Evolutionary conservation across 2,113 vertebrate species (phyloP).

Genomic region (Camelus bactrianus): DNA sequence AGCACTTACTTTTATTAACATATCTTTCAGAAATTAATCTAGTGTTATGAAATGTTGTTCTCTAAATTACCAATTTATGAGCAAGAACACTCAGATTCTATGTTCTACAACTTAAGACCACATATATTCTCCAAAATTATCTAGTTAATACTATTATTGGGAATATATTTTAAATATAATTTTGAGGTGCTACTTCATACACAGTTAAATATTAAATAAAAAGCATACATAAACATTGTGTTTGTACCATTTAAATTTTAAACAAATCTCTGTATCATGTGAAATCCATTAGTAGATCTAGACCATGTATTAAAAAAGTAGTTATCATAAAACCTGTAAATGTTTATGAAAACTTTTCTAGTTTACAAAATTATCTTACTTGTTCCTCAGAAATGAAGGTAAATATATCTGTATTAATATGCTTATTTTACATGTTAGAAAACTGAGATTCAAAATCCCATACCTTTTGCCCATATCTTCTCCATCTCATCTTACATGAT

Average conservation of each 20-base stretch:
- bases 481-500: background rate
- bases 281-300: background rate
- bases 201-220: slow-evolving; percentile 4
- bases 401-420: background rate
- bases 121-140: background rate
- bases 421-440: background rate
- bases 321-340: background rate
- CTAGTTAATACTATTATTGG: background rate
- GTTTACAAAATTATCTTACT: background rate
- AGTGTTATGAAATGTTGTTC: background rate
- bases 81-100: background rate
- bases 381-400: background rate
- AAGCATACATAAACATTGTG: background rate
- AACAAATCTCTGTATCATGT: background rate
- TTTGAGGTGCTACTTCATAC: background rate
- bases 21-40: slow-evolving; percentile 32
- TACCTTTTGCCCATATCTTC: background rate
- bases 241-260: slow-evolving; percentile 32
- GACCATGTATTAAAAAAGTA: background rate
- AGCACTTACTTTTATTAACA: background rate
- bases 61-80: background rate
- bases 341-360: background rate
- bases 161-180: slow-evolving; percentile 14
- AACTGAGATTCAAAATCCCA: background rate
- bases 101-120: background rate